Evolutionary conservation across 2,888 invertebrate genomes (phyloP).

Genomic region (Pristionchus exspectatus): DNA sequence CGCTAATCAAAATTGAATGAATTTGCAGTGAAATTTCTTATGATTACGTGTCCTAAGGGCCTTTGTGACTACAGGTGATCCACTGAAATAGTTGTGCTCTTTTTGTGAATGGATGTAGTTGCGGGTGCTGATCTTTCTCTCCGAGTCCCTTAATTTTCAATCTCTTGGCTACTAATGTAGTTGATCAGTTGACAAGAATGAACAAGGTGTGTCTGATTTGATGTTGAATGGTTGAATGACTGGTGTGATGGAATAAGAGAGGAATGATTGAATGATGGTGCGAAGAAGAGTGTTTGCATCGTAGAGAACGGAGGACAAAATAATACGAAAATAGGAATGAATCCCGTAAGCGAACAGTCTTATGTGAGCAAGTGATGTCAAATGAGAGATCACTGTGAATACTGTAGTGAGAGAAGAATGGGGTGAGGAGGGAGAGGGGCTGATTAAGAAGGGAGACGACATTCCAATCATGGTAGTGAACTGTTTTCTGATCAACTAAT

Average conservation of each 20-base stretch:
- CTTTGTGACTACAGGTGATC: neutral
- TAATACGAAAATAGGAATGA: neutral
- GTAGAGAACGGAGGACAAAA: neutral
- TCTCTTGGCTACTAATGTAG: slow-evolving; percentile 5
- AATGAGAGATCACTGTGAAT: neutral
- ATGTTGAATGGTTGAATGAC: neutral
- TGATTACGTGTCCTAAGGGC: slow-evolving; percentile 2
- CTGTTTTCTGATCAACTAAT: neutral
- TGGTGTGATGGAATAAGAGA: neutral
- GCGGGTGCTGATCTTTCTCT: neutral
- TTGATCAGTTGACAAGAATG: neutral
- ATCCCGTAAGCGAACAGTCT: neutral
- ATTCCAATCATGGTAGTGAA: neutral
- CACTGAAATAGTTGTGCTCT: neutral
- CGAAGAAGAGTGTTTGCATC: neutral
- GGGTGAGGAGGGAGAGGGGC: neutral
- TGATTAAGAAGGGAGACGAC: neutral
- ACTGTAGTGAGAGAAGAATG: neutral
- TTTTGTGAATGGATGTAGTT: neutral
- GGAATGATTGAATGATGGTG: neutral
- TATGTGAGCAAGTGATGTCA: slow-evolving; percentile 15
- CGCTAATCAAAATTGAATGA: neutral
- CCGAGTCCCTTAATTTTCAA: neutral
- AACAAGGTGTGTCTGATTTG: neutral
- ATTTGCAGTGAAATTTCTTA: neutral